These are phyloP conservation scores for Gracilinanus agilis DNA, from an alignment of 2,113 vertebrate species.

Conservation along the genomic window DNA sequence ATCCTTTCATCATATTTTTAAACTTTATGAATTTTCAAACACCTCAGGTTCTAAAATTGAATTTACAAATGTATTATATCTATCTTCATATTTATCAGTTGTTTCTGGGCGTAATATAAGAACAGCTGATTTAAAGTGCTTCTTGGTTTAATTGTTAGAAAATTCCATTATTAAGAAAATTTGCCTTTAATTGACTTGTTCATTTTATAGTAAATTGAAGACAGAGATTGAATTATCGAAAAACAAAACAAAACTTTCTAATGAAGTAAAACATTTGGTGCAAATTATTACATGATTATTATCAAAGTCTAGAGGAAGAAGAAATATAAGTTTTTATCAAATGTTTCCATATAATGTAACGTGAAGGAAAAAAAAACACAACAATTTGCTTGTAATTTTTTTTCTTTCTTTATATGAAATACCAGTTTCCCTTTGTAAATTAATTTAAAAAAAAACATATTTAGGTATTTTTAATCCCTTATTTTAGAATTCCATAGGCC, in stretches of 20 bases:
- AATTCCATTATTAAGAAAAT: neutral
- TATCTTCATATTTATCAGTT: neutral
- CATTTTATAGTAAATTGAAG: constrained; percentile 55
- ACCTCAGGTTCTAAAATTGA: neutral
- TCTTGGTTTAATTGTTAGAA: neutral
- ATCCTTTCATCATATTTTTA: neutral
- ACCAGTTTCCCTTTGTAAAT: neutral
- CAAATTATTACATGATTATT: constrained; percentile 55
- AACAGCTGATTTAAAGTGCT: neutral
- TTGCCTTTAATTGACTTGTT: constrained; percentile 59
- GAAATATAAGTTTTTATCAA: constrained; percentile 40
- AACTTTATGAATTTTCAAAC: neutral
- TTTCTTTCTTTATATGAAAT: neutral
- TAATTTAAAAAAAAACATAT: constrained; percentile 38
- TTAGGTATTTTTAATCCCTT: neutral
- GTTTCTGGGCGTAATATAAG: neutral
- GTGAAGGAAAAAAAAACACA: neutral
- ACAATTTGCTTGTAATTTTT: neutral
- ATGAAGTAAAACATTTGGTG: constrained; percentile 60
- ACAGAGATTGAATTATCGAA: constrained; percentile 59
- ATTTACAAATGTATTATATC: neutral
- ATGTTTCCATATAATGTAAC: neutral
- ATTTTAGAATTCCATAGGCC: constrained; percentile 37
- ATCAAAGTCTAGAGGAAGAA: constrained; percentile 54
- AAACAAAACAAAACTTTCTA: constrained; percentile 50